phyloP scores from a whole-genome alignment of 1,140 invertebrate genomes.

The Geopemphigus sp. region DNA sequence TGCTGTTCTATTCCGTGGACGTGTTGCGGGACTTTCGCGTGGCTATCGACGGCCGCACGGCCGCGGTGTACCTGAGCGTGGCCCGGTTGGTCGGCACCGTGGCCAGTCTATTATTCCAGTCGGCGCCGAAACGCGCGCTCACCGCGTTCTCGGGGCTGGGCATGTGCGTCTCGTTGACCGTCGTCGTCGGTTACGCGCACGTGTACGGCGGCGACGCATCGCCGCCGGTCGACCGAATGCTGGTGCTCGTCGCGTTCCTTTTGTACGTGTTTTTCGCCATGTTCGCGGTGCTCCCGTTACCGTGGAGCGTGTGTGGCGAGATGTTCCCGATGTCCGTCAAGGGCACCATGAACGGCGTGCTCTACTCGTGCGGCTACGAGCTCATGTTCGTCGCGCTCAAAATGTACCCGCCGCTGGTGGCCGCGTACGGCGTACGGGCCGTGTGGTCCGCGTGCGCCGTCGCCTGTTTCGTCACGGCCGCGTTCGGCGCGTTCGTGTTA shows the following conservation, averaged over 20 bases:
- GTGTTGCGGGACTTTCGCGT: slow-evolving; percentile 59
- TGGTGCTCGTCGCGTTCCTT: slow-evolving; percentile 19
- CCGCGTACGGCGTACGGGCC: slow-evolving; percentile 58
- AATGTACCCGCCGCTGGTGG: slow-evolving; percentile 58
- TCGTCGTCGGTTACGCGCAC: slow-evolving; percentile 13
- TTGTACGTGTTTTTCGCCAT: slow-evolving; percentile 56
- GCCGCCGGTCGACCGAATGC: neutral
- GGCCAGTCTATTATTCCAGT: neutral
- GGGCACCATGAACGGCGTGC: slow-evolving; percentile 58
- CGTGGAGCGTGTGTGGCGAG: slow-evolving; percentile 55
- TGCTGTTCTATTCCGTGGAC: slow-evolving; percentile 69
- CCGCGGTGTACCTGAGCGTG: neutral
- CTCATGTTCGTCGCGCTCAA: slow-evolving; percentile 60
- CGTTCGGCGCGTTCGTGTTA: slow-evolving; percentile 64
- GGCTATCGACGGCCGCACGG: neutral
- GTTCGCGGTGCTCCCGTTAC: slow-evolving; percentile 56
- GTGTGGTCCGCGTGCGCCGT: slow-evolving; percentile 64
- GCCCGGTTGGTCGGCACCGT: slow-evolving; percentile 1
- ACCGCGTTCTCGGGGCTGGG: slow-evolving; percentile 16
- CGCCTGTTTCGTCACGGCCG: slow-evolving; percentile 57
- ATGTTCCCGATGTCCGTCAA: slow-evolving; percentile 59
- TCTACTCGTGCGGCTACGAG: slow-evolving; percentile 60
- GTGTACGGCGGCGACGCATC: neutral
- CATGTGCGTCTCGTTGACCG: slow-evolving; percentile 1
- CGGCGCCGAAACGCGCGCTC: neutral